Conservation (phyloP, 2,888 invertebrate species). For the Eilema sororculum region DNA sequence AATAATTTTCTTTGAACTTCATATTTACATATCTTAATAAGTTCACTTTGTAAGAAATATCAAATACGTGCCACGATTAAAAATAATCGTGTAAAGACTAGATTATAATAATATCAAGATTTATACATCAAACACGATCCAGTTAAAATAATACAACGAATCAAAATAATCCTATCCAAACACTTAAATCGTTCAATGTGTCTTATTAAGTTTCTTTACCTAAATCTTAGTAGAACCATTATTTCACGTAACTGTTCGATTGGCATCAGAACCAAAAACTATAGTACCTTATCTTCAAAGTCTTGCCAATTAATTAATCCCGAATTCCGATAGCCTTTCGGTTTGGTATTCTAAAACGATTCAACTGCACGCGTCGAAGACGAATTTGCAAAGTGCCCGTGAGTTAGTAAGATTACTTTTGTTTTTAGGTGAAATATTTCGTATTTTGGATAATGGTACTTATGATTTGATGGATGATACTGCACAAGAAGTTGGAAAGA, state of each 20-base stretch:
- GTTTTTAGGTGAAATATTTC: background rate
- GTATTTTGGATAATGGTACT: background rate
- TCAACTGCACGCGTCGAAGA: slow-evolving; percentile 38
- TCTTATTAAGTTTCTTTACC: slow-evolving; percentile 13
- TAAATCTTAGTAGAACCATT: slow-evolving; percentile 7
- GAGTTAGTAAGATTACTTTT: background rate
- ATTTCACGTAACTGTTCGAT: slow-evolving; percentile 12
- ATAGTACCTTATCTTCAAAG: slow-evolving; percentile 23
- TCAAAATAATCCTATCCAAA: slow-evolving; percentile 15
- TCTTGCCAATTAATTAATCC: slow-evolving; percentile 50
- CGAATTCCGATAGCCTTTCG: slow-evolving; percentile 32
- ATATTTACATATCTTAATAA: slow-evolving; percentile 3
- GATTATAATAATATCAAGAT: background rate
- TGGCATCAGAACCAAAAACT: slow-evolving; percentile 24
- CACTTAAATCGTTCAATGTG: slow-evolving; percentile 13
- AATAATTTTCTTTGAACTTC: background rate
- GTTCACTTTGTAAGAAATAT: background rate
- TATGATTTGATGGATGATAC: background rate
- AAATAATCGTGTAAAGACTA: background rate
- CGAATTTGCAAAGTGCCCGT: slow-evolving; percentile 31
- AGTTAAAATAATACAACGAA: background rate
- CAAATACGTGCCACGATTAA: slow-evolving; percentile 1
- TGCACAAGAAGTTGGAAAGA: background rate
- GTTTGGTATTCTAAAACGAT: slow-evolving; percentile 44
- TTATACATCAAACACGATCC: slow-evolving; percentile 7